These are phyloP conservation scores for Melanaphis sacchari DNA, from an alignment of 1,140 invertebrate genomes.

Conservation along the genomic window DNA sequence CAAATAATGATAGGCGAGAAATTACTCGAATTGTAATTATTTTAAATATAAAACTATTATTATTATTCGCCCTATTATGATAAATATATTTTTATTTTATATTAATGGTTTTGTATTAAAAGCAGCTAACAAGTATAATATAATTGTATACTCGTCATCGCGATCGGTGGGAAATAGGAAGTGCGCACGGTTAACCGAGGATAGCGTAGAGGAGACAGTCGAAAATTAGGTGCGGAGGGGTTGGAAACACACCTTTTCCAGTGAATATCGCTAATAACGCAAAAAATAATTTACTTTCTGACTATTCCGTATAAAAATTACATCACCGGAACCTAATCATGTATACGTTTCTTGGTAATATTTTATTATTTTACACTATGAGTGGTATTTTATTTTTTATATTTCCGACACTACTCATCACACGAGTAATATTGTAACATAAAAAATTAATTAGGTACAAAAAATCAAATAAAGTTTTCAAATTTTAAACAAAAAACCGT, in stretches of 20 bases:
- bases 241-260: conserved; percentile 46
- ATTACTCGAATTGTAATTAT: conserved; percentile 18
- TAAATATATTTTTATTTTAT: not conserved
- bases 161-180: conserved; percentile 54
- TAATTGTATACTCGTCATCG: not conserved
- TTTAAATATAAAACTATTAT: conserved; percentile 16
- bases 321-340: not conserved
- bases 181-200: conserved; percentile 56
- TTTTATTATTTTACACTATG: not conserved
- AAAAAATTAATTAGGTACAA: not conserved
- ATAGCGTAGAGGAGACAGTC: not conserved
- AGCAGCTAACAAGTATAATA: not conserved
- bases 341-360: not conserved
- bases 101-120: not conserved
- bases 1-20: not conserved
- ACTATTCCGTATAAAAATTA: not conserved
- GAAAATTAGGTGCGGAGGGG: conserved; percentile 45
- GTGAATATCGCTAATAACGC: conserved; percentile 50
- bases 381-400: not conserved
- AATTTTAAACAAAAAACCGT: not conserved
- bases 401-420: not conserved
- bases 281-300: not conserved
- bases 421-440: not conserved
- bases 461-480: not conserved
- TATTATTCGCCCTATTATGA: not conserved